Evolutionary conservation across 2,797 vertebrate genomes (phyloP).

Genomic region (Oryzias sinensis): DNA sequence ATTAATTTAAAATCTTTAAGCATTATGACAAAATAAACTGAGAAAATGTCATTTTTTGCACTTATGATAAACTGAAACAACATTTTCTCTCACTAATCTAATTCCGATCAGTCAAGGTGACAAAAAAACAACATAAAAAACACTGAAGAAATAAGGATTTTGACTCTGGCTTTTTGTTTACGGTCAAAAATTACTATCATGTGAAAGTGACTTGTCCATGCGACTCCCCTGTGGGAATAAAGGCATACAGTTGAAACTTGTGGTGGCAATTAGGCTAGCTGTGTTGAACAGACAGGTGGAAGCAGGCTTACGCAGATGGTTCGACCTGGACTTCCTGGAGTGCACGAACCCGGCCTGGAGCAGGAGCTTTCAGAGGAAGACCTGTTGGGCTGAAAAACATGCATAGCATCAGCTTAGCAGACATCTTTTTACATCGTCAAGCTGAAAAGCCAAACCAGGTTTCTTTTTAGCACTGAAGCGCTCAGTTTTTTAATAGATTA

Average conservation of each 20-base stretch:
- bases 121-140: not conserved
- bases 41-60: conserved; percentile 30
- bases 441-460: too few species aligned
- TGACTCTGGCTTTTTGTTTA: conserved; percentile 10
- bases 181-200: conserved; percentile 35
- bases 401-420: not conserved
- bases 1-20: not conserved
- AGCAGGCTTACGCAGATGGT: conserved; percentile 90
- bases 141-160: not conserved
- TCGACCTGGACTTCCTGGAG: conserved; percentile 91
- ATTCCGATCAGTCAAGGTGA: conserved; percentile 65
- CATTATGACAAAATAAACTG: not conserved
- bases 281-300: conserved; percentile 1
- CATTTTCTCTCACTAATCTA: conserved; percentile 33
- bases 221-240: conserved; percentile 56
- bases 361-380: conserved; percentile 94
- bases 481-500: too few species aligned
- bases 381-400: conserved; percentile 79
- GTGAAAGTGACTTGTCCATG: conserved; percentile 36
- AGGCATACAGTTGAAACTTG: conserved; percentile 40
- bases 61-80: not conserved
- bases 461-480: too few species aligned
- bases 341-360: conserved; percentile 92
- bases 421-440: not conserved
- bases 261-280: conserved; percentile 22